Percentiles rank a stretch among this genome's conserved stretches.
These are phyloP conservation scores for Cecidostiba fungosa DNA, from an alignment of 2,888 invertebrate species.

Conservation along the genomic window DNA sequence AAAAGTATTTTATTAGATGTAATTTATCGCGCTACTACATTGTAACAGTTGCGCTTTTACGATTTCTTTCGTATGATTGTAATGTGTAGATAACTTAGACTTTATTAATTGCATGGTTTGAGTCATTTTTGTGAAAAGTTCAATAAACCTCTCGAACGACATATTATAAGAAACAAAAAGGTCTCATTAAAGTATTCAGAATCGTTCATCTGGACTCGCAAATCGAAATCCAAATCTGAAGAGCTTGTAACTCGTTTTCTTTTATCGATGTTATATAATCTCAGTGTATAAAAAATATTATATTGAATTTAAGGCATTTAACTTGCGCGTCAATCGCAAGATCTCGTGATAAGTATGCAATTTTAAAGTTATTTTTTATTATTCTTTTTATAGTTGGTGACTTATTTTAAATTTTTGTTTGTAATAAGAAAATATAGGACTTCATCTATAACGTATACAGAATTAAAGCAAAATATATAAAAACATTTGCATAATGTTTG, in stretches of 20 bases:
- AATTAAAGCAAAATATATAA: constrained; percentile 35
- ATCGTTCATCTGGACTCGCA: constrained; percentile 15
- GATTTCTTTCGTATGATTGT: constrained; percentile 20
- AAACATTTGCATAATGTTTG: constrained; percentile 50
- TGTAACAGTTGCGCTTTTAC: constrained; percentile 17
- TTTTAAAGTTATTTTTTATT: constrained; percentile 57
- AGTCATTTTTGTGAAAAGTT: constrained; percentile 33
- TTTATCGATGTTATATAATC: constrained; percentile 40
- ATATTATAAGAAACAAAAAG: constrained; percentile 35
- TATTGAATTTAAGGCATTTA: constrained; percentile 52
- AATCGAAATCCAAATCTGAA: constrained; percentile 12
- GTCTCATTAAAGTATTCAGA: constrained; percentile 40
- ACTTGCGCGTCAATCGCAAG: constrained; percentile 32
- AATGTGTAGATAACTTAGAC: constrained; percentile 25
- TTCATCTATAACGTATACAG: constrained; percentile 40
- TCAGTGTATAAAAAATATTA: constrained; percentile 50
- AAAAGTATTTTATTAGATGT: constrained; percentile 46
- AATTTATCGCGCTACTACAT: constrained; percentile 25
- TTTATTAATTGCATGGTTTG: constrained; percentile 20
- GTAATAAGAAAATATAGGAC: constrained; percentile 32
- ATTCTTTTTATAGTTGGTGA: constrained; percentile 55
- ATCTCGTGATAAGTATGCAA: constrained; percentile 54
- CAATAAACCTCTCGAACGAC: neutral
- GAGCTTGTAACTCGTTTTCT: constrained; percentile 39
- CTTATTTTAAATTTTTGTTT: constrained; percentile 39